Base-by-base conservation (phyloP, 2,797 vertebrate genomes). In the Semaprochilodus insignis region DNA sequence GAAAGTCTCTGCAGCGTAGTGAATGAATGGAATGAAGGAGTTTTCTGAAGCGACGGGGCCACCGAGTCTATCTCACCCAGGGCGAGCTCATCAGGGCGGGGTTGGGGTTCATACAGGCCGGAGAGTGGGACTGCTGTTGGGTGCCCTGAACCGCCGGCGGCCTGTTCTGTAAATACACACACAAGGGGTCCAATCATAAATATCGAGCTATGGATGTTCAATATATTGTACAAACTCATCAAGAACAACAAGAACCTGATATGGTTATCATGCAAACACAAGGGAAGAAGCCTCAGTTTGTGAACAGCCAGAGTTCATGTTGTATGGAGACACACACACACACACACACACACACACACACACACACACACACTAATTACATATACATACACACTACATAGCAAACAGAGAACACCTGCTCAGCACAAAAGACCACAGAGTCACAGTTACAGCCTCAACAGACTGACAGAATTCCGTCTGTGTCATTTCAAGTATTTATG, bases 31-130 rank as follows among this genome's bases (percentile, higher is more conserved):
- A 55, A 36, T 44, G n/a, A 80, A n/a, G 27, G 72, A 83, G 77
- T 81, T 74, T 69, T 71, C 25, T 16, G 31, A 57, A 60, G 67
- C 31, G 44, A 34, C 34, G 66, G 5, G 23, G 73, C 25, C 69
- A 62, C 62, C 36, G 67, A n/a, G 83, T 77, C 84, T 77, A 77
- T 94, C 94, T 95, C 93, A 95, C 94, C 94, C 94, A 95, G 90
- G 94, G 93, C 86, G 93, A 83, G 90, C 79, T 95, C 93, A 92
- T 95, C 94, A 95, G 91, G 90, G 93, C 93, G 0, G 83, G 83
- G 78, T 84, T 79, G 34, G 74, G 74, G 90, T 86, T 94, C 91
- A 92, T 89, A 90, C 94, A 94, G 91, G 92, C 88, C 86, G 89
- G 89, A 89, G 93, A 81, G 85, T 90, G 92, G 89, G 86, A 89